Evolutionary conservation across 2,797 vertebrate genomes (phyloP).

Genomic region (Rhodeus uyekii): DNA sequence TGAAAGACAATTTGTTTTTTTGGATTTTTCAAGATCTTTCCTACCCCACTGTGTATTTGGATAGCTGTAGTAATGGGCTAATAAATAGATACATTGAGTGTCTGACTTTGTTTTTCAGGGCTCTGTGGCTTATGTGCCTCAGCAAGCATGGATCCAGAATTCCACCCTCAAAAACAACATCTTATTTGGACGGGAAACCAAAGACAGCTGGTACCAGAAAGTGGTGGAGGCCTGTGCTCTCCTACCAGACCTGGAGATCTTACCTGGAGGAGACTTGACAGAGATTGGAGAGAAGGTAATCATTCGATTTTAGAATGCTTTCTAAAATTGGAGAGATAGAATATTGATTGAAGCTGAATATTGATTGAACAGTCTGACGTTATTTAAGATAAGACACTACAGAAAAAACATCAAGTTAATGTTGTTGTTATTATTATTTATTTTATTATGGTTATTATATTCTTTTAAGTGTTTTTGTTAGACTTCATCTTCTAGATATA

Average conservation of each 20-base stretch:
- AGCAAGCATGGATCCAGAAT: slow-evolving; percentile 98
- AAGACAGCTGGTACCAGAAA: slow-evolving; percentile 78
- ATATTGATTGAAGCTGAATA: background rate
- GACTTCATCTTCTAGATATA: background rate
- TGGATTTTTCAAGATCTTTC: background rate
- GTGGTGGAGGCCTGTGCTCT: slow-evolving; percentile 91
- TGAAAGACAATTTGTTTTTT: background rate
- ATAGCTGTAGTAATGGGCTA: background rate
- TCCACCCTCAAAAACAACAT: slow-evolving; percentile 90
- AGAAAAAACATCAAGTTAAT: background rate
- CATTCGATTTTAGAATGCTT: background rate
- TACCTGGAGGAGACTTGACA: slow-evolving; percentile 88
- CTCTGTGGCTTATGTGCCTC: slow-evolving; percentile 90
- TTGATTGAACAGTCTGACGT: background rate
- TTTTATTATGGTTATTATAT: no score
- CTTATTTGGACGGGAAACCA: slow-evolving; percentile 84
- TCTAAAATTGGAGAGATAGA: background rate
- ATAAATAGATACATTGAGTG: background rate
- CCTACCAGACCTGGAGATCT: slow-evolving; percentile 87
- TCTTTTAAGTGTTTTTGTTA: no score
- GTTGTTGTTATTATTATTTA: no score
- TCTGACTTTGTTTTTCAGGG: slow-evolving; percentile 74
- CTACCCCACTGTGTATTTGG: background rate
- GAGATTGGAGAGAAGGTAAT: slow-evolving; percentile 98
- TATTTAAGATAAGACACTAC: background rate